Evolutionary conservation across 2,888 invertebrate genomes (phyloP).

Genomic region (Diploptera punctata): DNA sequence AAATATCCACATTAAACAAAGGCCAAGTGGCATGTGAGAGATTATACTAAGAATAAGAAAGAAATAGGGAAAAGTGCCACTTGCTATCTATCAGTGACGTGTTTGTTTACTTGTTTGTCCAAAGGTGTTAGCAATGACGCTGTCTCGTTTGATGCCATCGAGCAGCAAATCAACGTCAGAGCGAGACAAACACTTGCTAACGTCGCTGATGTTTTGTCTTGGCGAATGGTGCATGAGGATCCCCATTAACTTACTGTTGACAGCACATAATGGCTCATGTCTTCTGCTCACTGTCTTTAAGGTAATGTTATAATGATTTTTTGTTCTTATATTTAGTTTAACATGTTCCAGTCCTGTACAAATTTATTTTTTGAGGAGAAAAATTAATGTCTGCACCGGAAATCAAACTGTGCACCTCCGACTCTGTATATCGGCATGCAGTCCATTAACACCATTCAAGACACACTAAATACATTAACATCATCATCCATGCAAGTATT

Average conservation of each 20-base stretch:
- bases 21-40: too few relatives aligned
- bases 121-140: slow-evolving; percentile 60
- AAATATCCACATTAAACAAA: too few relatives aligned
- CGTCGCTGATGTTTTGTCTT: slow-evolving; percentile 84
- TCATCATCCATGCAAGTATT: too few relatives aligned
- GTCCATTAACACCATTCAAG: too few relatives aligned
- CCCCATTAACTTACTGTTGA: slow-evolving; percentile 55
- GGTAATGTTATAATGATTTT: slow-evolving; percentile 61
- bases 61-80: neutral
- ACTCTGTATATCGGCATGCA: too few relatives aligned
- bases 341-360: too few relatives aligned
- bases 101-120: slow-evolving; percentile 19
- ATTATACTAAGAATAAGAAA: too few relatives aligned
- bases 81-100: neutral
- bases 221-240: slow-evolving; percentile 95
- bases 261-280: slow-evolving; percentile 56
- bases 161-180: slow-evolving; percentile 54
- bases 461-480: too few relatives aligned
- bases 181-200: slow-evolving; percentile 74
- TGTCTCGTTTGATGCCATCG: slow-evolving; percentile 58
- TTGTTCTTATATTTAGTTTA: too few relatives aligned
- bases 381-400: too few relatives aligned
- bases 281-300: slow-evolving; percentile 75
- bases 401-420: too few relatives aligned
- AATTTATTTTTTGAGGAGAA: too few relatives aligned